phyloP scores from a whole-genome alignment of 2,888 invertebrate species.

The Alitta virens region DNA sequence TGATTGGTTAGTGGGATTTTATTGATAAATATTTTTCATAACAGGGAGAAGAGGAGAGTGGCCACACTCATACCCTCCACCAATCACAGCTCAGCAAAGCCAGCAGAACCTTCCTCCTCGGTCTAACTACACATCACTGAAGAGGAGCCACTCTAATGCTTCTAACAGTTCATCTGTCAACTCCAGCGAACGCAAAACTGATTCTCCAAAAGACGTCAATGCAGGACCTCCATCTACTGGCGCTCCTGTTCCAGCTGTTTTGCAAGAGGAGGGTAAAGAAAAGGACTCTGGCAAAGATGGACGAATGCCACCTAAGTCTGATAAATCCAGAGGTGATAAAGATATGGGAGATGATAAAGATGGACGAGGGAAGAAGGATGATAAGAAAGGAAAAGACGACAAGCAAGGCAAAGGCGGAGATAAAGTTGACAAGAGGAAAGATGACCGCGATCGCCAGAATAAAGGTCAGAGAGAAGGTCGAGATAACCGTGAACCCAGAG shows the following conservation, averaged over 20 bases:
- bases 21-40: not conserved
- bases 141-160: slow-evolving; percentile 53
- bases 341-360: not conserved
- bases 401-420: slow-evolving; percentile 6
- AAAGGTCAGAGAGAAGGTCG: slow-evolving; percentile 3
- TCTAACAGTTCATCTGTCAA: slow-evolving; percentile 40
- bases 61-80: slow-evolving; percentile 40
- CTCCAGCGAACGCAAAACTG: slow-evolving; percentile 45
- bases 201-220: slow-evolving; percentile 39
- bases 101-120: slow-evolving; percentile 50
- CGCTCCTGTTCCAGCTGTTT: too few relatives aligned
- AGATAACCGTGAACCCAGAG: not conserved
- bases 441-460: slow-evolving; percentile 1
- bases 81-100: slow-evolving; percentile 53
- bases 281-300: too few relatives aligned
- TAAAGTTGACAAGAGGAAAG: slow-evolving; percentile 3
- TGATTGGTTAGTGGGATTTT: too few relatives aligned
- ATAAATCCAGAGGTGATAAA: not conserved
- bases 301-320: not conserved
- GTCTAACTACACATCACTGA: slow-evolving; percentile 54
- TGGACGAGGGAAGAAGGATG: not conserved
- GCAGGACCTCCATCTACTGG: too few relatives aligned
- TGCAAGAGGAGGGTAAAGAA: too few relatives aligned
- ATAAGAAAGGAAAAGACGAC: too few relatives aligned
- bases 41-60: slow-evolving; percentile 10